Conservation (phyloP, 1,140 invertebrate species). For the Saccostrea glomerata region DNA sequence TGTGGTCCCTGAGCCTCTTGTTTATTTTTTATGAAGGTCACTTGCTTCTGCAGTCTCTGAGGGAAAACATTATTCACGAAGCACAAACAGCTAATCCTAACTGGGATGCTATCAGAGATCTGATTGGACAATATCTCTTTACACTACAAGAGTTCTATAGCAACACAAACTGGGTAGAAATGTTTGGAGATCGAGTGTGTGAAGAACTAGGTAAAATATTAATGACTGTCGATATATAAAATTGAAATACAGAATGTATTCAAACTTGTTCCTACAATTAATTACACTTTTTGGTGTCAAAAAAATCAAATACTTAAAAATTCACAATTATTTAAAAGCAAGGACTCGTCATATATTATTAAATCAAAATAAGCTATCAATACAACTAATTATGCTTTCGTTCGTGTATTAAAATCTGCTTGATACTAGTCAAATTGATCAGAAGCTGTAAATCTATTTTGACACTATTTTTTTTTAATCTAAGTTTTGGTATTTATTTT, state of each 20-base stretch:
- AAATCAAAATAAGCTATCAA: too few relatives aligned
- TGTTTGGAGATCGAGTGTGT: conserved; percentile 11
- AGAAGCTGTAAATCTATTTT: too few relatives aligned
- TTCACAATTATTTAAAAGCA: too few relatives aligned
- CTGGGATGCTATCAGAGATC: conserved; percentile 21
- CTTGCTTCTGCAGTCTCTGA: not conserved
- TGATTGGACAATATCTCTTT: conserved; percentile 25
- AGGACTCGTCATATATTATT: too few relatives aligned
- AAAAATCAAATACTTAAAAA: too few relatives aligned
- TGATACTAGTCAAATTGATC: not conserved
- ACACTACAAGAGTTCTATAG: conserved; percentile 40
- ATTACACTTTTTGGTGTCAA: too few relatives aligned
- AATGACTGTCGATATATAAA: not conserved
- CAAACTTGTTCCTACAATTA: too few relatives aligned
- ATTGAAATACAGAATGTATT: too few relatives aligned
- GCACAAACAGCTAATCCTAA: not conserved
- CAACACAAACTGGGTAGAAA: conserved; percentile 45
- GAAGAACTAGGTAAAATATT: conserved; percentile 7
- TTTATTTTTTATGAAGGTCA: conserved; percentile 10
- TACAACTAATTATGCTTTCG: too few relatives aligned
- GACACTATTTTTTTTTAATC: too few relatives aligned
- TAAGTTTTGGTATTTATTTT: not conserved
- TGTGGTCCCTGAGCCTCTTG: too few relatives aligned
- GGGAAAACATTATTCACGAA: conserved; percentile 20
- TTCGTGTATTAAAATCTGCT: not conserved